Percentiles rank a stretch among this genome's conserved stretches.
phyloP scores from a whole-genome alignment of 30 jellyfish, hydroid and myxozoan species.

The Rhopilema esculentum region DNA sequence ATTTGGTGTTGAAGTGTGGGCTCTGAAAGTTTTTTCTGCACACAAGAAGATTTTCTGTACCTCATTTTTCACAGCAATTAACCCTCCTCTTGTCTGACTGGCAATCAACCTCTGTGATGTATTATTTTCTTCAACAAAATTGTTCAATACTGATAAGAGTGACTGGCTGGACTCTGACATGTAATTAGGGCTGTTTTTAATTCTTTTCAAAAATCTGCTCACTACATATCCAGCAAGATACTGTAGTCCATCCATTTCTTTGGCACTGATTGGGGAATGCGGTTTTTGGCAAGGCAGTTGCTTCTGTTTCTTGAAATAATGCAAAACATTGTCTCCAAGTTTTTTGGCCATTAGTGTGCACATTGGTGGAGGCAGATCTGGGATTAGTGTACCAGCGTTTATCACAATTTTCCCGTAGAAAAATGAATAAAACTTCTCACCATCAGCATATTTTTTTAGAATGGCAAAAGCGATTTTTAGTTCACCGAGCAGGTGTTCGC shows the following conservation, averaged over 20 bases:
- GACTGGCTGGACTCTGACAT: slow-evolving; percentile 20
- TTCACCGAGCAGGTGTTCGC: too few relatives aligned
- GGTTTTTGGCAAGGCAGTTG: too few relatives aligned
- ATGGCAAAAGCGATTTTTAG: too few relatives aligned
- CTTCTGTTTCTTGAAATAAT: too few relatives aligned
- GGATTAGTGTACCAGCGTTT: neutral
- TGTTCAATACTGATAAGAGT: slow-evolving; percentile 19
- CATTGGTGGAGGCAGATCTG: slow-evolving; percentile 39
- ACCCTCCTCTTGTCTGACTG: slow-evolving; percentile 38
- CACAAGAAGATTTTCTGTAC: slow-evolving; percentile 11
- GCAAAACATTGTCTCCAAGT: too few relatives aligned
- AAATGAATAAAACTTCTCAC: too few relatives aligned
- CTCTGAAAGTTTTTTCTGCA: slow-evolving; percentile 20
- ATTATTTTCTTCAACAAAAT: slow-evolving; percentile 12
- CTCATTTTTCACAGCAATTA: slow-evolving; percentile 17
- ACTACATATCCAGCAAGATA: slow-evolving; percentile 36
- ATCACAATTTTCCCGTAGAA: slow-evolving; percentile 24
- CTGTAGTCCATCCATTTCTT: too few relatives aligned
- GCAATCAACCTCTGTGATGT: slow-evolving; percentile 43
- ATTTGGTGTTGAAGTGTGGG: slow-evolving; percentile 19
- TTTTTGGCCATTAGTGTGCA: too few relatives aligned
- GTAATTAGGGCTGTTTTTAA: slow-evolving; percentile 24
- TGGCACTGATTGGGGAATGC: too few relatives aligned
- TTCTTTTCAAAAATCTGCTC: slow-evolving; percentile 5
- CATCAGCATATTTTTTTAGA: too few relatives aligned